These are phyloP conservation scores for Ruditapes philippinarum DNA, from an alignment of 1,140 invertebrate species.

Conservation along the genomic window DNA sequence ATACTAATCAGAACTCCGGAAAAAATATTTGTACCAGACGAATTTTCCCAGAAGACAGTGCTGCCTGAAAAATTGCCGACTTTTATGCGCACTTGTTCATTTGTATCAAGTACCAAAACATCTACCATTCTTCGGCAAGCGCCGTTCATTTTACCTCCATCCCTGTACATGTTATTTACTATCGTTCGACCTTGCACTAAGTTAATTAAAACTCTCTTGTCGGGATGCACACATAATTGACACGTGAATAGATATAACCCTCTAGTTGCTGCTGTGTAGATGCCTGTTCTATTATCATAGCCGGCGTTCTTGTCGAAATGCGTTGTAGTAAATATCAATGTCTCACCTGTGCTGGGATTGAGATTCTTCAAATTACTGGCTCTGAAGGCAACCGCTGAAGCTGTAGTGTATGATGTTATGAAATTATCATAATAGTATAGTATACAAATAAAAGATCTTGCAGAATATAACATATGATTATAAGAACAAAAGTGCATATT, in stretches of 20 bases:
- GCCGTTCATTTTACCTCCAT: neutral
- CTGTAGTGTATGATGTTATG: no score
- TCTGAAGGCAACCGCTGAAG: neutral
- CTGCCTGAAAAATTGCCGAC: neutral
- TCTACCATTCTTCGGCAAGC: neutral
- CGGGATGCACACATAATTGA: neutral
- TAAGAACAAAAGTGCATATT: no score
- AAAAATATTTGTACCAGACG: neutral
- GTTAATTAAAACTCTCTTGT: no score
- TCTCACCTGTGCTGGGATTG: neutral
- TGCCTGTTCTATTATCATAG: neutral
- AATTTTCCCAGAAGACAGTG: neutral
- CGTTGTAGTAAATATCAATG: neutral
- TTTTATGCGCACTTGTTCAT: neutral
- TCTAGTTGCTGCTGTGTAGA: neutral
- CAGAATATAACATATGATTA: no score
- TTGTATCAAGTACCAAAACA: neutral
- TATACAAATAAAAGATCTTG: no score
- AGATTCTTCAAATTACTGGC: neutral
- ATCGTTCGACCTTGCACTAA: neutral
- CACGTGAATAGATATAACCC: neutral
- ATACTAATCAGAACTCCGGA: neutral
- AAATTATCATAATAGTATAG: no score
- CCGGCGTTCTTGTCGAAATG: neutral
- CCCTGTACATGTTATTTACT: neutral